A percentile compares a stretch with the other conserved stretches of the same genome.
phyloP scores from a whole-genome alignment of 2,797 vertebrate genomes.

The Muscicapa striata region DNA sequence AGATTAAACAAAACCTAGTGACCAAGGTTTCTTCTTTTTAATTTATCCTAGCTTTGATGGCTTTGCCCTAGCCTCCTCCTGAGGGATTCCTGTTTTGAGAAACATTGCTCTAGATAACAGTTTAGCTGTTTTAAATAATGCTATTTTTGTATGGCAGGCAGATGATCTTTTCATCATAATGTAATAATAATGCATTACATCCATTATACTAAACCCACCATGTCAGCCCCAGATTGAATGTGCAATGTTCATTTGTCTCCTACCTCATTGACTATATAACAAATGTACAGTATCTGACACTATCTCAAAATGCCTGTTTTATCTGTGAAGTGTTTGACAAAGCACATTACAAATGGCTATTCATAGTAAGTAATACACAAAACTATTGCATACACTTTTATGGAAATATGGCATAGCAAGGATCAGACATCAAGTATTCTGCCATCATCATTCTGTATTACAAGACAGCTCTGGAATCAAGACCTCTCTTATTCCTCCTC shows the following conservation, averaged over 20 bases:
- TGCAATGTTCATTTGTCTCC: neutral
- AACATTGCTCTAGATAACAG: neutral
- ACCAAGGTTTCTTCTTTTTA: neutral
- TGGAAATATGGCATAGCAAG: neutral
- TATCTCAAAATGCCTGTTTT: constrained; percentile 33
- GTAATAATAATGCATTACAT: neutral
- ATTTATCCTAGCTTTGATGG: neutral
- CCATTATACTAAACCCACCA: neutral
- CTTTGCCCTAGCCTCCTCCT: neutral
- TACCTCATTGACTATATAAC: neutral
- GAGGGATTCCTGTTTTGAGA: neutral
- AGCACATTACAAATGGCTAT: constrained; percentile 7
- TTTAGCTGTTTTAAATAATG: constrained; percentile 28
- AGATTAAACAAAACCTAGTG: fast-evolving
- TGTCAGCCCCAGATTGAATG: neutral
- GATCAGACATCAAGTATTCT: neutral
- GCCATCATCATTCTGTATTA: neutral
- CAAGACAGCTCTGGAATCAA: neutral
- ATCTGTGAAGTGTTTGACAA: constrained; percentile 20
- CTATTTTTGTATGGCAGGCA: neutral
- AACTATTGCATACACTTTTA: neutral
- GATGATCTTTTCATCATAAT: neutral
- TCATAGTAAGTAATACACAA: neutral
- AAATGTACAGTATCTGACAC: constrained; percentile 23
- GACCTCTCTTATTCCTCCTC: neutral